Percentiles rank a stretch among this genome's conserved stretches.
Evolutionary conservation across 2,888 invertebrate genomes (phyloP).

Genomic region (Pharmacophagus antenor): DNA sequence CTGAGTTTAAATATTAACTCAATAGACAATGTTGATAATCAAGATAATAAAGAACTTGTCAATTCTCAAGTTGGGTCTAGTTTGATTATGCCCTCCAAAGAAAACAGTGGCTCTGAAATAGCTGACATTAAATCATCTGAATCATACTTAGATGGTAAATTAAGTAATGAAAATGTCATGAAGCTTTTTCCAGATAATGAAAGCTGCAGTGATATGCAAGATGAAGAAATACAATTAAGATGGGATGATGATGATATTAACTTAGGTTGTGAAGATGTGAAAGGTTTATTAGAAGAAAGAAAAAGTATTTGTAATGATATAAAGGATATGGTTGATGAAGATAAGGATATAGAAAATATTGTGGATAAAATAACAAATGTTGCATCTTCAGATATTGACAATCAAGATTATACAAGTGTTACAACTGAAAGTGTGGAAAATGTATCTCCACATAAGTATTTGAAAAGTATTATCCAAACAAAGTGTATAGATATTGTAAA

Average conservation of each 20-base stretch:
- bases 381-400: background rate
- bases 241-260: slow-evolving; percentile 49
- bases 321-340: background rate
- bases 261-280: slow-evolving; percentile 3
- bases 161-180: slow-evolving; percentile 4
- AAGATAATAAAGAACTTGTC: background rate
- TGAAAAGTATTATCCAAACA: background rate
- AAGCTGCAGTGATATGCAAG: slow-evolving; percentile 34
- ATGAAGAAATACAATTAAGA: slow-evolving; percentile 50
- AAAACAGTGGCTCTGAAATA: background rate
- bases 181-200: slow-evolving; percentile 17
- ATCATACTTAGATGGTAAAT: slow-evolving; percentile 7
- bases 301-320: background rate
- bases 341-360: background rate
- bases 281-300: slow-evolving; percentile 4
- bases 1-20: background rate
- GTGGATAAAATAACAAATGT: background rate
- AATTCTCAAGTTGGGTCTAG: background rate
- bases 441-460: slow-evolving; percentile 41
- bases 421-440: slow-evolving; percentile 1
- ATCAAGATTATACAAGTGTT: background rate
- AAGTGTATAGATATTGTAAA: too few relatives aligned
- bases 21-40: background rate
- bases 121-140: slow-evolving; percentile 8
- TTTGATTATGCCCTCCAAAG: slow-evolving; percentile 4